Conservation (phyloP, 2,797 vertebrate species). For the Glyptemys insculpta region DNA sequence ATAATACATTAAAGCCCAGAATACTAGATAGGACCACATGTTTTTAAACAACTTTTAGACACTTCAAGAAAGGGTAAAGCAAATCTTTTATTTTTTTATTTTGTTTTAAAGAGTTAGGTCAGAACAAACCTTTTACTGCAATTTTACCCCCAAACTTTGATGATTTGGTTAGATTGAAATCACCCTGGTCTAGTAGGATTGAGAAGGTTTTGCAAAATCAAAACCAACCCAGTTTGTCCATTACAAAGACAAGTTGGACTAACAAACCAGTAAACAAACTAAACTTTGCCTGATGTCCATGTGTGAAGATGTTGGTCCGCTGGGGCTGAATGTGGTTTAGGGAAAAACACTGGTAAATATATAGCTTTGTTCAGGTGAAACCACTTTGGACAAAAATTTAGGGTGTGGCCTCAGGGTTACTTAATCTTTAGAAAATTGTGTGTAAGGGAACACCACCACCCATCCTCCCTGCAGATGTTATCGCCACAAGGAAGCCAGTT, state of each 20-base stretch:
- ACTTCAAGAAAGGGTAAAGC: background rate
- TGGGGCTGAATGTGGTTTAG: too few relatives aligned
- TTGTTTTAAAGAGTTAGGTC: background rate
- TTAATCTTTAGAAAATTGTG: background rate
- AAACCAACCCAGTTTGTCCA: background rate
- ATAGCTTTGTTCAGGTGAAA: background rate
- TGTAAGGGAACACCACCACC: background rate
- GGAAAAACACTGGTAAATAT: too few relatives aligned
- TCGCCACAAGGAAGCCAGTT: background rate
- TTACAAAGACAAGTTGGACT: background rate
- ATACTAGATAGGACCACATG: fast-evolving
- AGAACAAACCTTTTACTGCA: background rate
- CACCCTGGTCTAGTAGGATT: background rate
- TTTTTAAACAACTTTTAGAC: background rate
- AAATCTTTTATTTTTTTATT: background rate
- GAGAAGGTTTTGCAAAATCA: background rate
- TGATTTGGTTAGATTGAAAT: background rate
- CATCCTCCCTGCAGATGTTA: background rate
- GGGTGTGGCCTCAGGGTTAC: background rate
- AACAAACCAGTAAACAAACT: background rate
- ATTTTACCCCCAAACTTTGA: background rate
- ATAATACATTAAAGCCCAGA: background rate
- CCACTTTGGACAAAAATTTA: background rate
- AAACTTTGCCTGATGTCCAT: background rate
- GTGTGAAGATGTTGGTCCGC: too few relatives aligned